A percentile compares a stretch with the other conserved stretches of the same genome.
These are phyloP conservation scores for Drosophila lutescens DNA, from an alignment of 2,888 invertebrate species.

Conservation along the genomic window DNA sequence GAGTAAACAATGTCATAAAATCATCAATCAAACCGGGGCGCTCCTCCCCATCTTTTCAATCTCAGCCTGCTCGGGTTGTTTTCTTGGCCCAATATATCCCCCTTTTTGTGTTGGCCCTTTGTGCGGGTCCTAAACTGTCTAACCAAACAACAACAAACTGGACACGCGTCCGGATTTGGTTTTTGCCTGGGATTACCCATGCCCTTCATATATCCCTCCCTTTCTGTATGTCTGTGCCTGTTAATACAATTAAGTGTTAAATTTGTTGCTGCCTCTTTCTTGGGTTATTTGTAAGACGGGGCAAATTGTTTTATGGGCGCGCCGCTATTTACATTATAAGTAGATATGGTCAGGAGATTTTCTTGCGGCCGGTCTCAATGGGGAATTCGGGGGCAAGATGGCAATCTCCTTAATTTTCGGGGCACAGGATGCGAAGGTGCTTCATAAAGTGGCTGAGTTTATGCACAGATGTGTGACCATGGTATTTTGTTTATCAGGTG, in stretches of 20 bases:
- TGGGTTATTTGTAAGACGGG: conserved; percentile 48
- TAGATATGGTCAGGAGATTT: conserved; percentile 32
- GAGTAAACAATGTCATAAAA: conserved; percentile 81
- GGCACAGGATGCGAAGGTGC: conserved; percentile 16
- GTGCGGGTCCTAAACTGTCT: conserved; percentile 51
- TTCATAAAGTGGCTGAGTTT: conserved; percentile 16
- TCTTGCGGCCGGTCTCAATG: conserved; percentile 31
- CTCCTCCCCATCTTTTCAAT: conserved; percentile 21
- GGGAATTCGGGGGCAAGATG: conserved; percentile 33
- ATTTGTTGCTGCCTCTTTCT: conserved; percentile 70
- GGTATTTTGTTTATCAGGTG: conserved; percentile 6
- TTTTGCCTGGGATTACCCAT: conserved; percentile 39
- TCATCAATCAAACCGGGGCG: conserved; percentile 71
- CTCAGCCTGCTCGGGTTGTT: conserved; percentile 23
- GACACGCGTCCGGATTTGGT: conserved; percentile 51
- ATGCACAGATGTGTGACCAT: conserved; percentile 6
- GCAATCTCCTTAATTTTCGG: conserved; percentile 24
- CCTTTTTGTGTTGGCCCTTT: conserved; percentile 41
- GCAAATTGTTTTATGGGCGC: conserved; percentile 74
- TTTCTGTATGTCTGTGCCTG: conserved; percentile 46
- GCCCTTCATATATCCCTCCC: conserved; percentile 1
- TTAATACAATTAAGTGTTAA: conserved; percentile 77
- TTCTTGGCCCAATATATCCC: conserved; percentile 23
- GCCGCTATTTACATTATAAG: conserved; percentile 54
- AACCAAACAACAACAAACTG: conserved; percentile 47